Evolutionary conservation across 2,888 invertebrate genomes (phyloP).

Genomic region (Himalopsyche tibetana): DNA sequence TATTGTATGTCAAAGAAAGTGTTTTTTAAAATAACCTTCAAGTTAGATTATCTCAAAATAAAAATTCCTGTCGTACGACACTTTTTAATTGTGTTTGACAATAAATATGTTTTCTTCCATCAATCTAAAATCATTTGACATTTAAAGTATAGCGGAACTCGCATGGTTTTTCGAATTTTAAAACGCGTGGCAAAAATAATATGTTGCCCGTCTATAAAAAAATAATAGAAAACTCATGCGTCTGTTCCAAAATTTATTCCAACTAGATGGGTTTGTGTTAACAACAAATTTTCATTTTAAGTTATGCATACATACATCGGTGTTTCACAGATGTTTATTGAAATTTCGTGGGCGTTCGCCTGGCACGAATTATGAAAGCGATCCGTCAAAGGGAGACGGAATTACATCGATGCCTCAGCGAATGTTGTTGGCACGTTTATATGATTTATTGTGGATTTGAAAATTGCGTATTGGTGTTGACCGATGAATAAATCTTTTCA

Average conservation of each 20-base stretch:
- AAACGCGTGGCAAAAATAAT: neutral
- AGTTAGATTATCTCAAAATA: too few relatives aligned
- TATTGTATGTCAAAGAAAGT: too few relatives aligned
- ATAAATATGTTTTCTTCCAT: too few relatives aligned
- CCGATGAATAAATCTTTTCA: constrained; percentile 24
- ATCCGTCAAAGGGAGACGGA: neutral
- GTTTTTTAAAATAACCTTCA: too few relatives aligned
- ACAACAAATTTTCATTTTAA: neutral
- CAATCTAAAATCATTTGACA: too few relatives aligned
- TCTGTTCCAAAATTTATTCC: constrained; percentile 22
- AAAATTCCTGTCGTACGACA: too few relatives aligned
- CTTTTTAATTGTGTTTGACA: neutral
- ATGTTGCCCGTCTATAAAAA: neutral
- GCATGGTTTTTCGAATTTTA: too few relatives aligned
- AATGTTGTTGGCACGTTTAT: neutral
- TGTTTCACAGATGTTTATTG: constrained; percentile 19
- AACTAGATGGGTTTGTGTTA: constrained; percentile 1
- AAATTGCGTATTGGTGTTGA: constrained; percentile 10
- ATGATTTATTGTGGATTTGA: neutral
- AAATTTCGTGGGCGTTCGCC: neutral
- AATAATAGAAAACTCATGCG: neutral
- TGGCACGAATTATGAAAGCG: constrained; percentile 23
- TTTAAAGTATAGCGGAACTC: too few relatives aligned
- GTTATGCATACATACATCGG: constrained; percentile 2
- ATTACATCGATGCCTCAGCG: neutral